Evolutionary conservation across 2,888 invertebrate species (phyloP).

Genomic region (Drosophila meridiana): DNA sequence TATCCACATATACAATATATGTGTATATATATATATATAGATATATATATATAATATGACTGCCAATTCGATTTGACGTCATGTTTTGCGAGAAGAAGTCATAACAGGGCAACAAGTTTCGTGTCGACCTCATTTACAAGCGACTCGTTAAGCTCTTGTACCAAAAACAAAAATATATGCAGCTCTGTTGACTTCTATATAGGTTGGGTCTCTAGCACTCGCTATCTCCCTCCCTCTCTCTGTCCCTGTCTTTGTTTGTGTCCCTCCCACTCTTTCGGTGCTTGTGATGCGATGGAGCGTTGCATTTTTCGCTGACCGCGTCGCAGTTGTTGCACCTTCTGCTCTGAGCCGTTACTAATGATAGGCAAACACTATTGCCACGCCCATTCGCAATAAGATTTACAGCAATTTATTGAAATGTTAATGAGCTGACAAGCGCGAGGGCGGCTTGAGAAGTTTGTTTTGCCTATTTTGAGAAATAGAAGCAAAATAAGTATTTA

Average conservation of each 20-base stretch:
- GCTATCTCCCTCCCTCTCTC: background rate
- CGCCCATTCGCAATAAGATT: conserved; percentile 43
- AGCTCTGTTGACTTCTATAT: conserved; percentile 20
- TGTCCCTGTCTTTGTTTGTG: background rate
- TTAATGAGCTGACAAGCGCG: conserved; percentile 37
- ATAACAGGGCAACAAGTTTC: conserved; percentile 56
- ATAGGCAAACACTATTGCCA: conserved; percentile 57
- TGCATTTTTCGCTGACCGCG: conserved; percentile 49
- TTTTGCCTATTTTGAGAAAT: no score
- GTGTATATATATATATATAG: background rate
- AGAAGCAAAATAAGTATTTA: background rate
- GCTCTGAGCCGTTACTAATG: conserved; percentile 68
- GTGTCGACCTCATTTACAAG: conserved; percentile 41
- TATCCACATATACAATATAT: conserved; percentile 3
- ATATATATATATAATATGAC: conserved; percentile 20
- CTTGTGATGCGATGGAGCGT: conserved; percentile 50
- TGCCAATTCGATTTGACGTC: conserved; percentile 62
- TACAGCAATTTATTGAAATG: conserved; percentile 35
- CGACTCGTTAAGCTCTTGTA: conserved; percentile 8
- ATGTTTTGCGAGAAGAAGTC: conserved; percentile 32
- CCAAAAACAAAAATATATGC: conserved; percentile 14
- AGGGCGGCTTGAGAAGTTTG: conserved; percentile 9
- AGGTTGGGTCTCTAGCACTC: background rate
- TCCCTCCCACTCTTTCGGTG: conserved; percentile 17
- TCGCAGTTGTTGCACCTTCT: conserved; percentile 54